Percentiles rank a stretch among this genome's conserved stretches.
Conservation (phyloP, 1,140 invertebrate genomes). For the Batillaria attramentaria region DNA sequence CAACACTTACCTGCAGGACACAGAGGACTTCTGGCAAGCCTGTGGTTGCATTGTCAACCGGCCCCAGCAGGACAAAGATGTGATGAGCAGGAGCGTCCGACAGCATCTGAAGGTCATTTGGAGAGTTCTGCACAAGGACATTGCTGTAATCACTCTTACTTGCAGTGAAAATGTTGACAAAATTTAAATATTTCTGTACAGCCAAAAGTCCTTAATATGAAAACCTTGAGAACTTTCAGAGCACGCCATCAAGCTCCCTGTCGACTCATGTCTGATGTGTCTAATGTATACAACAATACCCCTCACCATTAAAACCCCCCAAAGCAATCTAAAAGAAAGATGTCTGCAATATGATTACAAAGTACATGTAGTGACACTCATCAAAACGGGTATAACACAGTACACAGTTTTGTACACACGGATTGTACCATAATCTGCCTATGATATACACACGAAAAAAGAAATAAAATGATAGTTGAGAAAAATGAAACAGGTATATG, state of each 20-base stretch:
- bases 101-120: constrained; percentile 98
- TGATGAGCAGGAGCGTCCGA: constrained; percentile 99
- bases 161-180: not conserved
- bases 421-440: not conserved
- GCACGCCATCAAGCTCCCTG: no score
- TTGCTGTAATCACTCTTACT: no score
- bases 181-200: not conserved
- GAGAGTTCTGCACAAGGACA: constrained; percentile 93
- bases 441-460: no score
- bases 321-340: no score
- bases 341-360: no score
- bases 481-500: no score
- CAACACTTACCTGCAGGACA: constrained; percentile 82
- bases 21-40: constrained; percentile 90
- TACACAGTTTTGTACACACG: no score
- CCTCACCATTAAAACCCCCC: not conserved
- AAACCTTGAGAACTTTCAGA: not conserved
- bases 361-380: no score
- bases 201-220: not conserved
- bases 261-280: no score
- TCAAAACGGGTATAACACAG: no score
- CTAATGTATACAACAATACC: not conserved
- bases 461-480: no score
- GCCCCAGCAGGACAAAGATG: constrained; percentile 94
- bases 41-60: constrained; percentile 78